These are phyloP conservation scores for Papilio machaon DNA, from an alignment of 1,140 invertebrate genomes.

Conservation along the genomic window DNA sequence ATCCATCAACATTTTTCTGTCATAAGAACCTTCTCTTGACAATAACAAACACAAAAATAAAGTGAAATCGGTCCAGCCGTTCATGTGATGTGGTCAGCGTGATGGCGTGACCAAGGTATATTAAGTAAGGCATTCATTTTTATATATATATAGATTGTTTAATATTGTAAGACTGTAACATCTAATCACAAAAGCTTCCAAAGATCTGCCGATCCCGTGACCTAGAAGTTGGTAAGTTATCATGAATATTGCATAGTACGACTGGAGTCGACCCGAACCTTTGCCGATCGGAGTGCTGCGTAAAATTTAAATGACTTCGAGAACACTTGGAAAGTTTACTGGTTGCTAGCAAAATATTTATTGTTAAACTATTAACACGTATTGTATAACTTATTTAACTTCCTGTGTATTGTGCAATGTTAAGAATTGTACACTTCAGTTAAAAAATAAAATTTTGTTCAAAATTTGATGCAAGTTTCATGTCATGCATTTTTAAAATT, in stretches of 20 bases:
- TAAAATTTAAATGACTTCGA: constrained; percentile 18
- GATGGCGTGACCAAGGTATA: too few relatives aligned
- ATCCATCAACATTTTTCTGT: too few relatives aligned
- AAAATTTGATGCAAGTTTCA: too few relatives aligned
- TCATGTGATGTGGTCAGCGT: too few relatives aligned
- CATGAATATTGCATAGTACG: background rate
- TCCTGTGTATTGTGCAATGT: too few relatives aligned
- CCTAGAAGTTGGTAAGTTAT: constrained; percentile 14
- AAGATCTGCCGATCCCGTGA: constrained; percentile 9
- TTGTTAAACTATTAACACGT: background rate
- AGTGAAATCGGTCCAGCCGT: too few relatives aligned
- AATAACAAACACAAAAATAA: too few relatives aligned
- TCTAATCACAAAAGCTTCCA: constrained; percentile 8
- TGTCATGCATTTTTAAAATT: too few relatives aligned
- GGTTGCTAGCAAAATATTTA: background rate
- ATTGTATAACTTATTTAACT: background rate
- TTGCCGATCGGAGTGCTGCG: constrained; percentile 1
- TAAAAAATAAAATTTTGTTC: too few relatives aligned
- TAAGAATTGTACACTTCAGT: too few relatives aligned
- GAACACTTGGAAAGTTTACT: background rate
- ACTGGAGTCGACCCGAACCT: constrained; percentile 1
- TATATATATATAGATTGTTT: background rate
- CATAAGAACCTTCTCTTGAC: too few relatives aligned
- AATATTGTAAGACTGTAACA: background rate
- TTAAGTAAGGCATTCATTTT: too few relatives aligned